A percentile compares a stretch with the other conserved stretches of the same genome.
Evolutionary conservation across 1,140 invertebrate genomes (phyloP).

Genomic region (Zeugodacus cucurbitae): DNA sequence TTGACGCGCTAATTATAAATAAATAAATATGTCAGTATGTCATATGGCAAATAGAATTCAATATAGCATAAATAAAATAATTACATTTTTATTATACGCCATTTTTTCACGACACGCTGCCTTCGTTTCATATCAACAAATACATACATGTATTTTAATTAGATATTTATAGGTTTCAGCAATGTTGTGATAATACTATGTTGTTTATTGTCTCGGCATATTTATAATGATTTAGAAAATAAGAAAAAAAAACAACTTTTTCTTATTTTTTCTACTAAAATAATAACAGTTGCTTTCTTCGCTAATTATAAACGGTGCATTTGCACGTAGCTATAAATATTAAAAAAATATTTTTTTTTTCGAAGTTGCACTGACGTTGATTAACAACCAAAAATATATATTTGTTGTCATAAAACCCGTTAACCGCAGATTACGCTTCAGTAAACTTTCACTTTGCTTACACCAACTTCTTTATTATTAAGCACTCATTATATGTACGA

Average conservation of each 20-base stretch:
- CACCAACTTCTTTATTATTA: not conserved
- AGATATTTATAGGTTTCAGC: not conserved
- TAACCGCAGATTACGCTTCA: not conserved
- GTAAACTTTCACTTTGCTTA: not conserved
- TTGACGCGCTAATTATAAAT: not conserved
- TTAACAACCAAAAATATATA: no score
- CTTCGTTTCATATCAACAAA: not conserved
- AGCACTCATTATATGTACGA: not conserved
- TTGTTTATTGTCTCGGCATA: no score
- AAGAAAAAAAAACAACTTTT: no score
- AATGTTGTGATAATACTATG: not conserved
- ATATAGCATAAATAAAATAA: conserved; percentile 1
- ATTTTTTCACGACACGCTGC: not conserved
- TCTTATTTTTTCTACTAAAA: no score
- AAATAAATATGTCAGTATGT: not conserved
- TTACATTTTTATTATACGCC: conserved; percentile 11
- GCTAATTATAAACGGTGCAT: no score
- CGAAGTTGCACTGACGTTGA: no score
- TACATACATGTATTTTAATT: not conserved
- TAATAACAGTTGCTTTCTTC: no score
- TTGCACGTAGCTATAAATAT: no score
- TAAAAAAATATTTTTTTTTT: no score
- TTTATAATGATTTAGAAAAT: no score
- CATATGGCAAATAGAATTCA: not conserved
- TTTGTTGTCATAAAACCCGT: no score